These are phyloP conservation scores for Podiceps cristatus DNA, from an alignment of 2,113 vertebrate species.

Conservation along the genomic window DNA sequence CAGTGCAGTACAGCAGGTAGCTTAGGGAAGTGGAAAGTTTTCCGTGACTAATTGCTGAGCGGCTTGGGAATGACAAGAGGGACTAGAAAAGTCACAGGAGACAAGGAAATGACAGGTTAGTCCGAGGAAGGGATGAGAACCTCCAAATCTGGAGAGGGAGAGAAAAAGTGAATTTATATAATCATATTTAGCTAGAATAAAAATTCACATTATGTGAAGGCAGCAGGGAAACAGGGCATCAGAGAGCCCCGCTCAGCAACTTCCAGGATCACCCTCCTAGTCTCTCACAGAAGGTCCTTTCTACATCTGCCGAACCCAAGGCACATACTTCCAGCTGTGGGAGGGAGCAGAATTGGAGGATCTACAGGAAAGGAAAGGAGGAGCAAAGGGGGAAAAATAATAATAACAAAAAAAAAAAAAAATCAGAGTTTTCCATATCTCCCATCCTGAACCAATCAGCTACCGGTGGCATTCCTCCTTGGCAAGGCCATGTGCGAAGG, in stretches of 20 bases:
- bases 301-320: background rate
- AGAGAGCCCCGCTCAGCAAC: background rate
- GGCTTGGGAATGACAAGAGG: constrained; percentile 30
- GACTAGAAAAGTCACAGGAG: constrained; percentile 27
- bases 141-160: background rate
- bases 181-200: background rate
- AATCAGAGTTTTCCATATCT: background rate
- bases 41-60: constrained; percentile 51
- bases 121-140: background rate
- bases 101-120: background rate
- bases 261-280: background rate
- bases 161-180: background rate
- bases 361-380: background rate
- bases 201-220: background rate
- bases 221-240: background rate
- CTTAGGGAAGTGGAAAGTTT: constrained; percentile 56
- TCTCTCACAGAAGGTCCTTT: background rate
- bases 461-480: background rate
- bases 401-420: background rate
- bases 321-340: background rate
- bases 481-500: background rate
- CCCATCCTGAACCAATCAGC: background rate
- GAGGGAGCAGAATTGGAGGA: background rate
- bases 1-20: constrained; percentile 13
- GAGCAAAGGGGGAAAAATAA: background rate